Evolutionary conservation across 2,888 invertebrate genomes (phyloP).

Genomic region (Hanleya hanleyi): DNA sequence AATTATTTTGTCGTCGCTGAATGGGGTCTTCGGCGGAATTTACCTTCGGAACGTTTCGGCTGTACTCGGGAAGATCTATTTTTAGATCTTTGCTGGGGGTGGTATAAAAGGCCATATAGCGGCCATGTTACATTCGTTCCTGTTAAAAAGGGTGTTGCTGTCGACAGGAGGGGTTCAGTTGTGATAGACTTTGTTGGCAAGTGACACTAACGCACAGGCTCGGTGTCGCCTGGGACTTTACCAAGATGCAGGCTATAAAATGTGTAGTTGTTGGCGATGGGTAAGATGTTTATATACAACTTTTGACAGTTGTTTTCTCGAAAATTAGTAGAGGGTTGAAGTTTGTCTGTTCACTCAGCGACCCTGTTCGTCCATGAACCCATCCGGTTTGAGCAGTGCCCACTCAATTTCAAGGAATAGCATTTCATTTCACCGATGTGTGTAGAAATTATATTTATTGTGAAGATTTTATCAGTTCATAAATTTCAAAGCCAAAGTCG

Average conservation of each 20-base stretch:
- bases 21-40: too few species aligned
- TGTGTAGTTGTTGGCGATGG: constrained; percentile 7
- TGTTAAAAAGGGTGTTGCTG: constrained; percentile 3
- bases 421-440: too few species aligned
- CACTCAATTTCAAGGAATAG: too few species aligned
- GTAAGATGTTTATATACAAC: neutral
- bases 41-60: neutral
- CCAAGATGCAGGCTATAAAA: constrained; percentile 9
- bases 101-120: constrained; percentile 7
- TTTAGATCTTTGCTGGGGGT: constrained; percentile 7
- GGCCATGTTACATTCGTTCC: constrained; percentile 5
- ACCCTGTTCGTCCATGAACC: too few species aligned
- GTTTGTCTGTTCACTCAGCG: too few species aligned
- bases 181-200: neutral
- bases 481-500: too few species aligned
- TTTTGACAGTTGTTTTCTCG: constrained; percentile 5
- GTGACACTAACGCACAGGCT: neutral
- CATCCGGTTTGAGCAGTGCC: too few species aligned
- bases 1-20: too few species aligned
- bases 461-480: too few species aligned
- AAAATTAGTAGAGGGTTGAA: too few species aligned
- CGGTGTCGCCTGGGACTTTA: neutral
- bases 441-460: too few species aligned
- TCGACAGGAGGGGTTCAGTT: neutral
- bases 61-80: neutral